Conservation (phyloP, 2,797 vertebrate species). For the Halcyon badia region DNA sequence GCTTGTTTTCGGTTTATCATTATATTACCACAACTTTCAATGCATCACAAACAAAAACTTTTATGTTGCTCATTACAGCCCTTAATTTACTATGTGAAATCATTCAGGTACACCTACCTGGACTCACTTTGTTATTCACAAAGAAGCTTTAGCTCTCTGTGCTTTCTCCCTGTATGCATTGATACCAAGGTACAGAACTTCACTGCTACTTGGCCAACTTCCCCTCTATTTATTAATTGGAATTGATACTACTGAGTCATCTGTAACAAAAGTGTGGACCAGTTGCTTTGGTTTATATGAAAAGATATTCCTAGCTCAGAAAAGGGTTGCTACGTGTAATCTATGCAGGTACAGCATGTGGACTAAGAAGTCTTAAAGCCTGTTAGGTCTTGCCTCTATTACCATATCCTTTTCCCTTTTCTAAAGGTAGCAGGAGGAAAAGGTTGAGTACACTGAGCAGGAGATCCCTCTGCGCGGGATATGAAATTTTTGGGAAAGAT, state of each 20-base stretch:
- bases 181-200: not conserved
- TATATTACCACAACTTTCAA: not conserved
- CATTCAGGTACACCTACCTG: not conserved
- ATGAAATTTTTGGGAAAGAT: not conserved
- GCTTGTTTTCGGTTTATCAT: not conserved
- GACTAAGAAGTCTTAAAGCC: not conserved
- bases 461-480: not conserved
- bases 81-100: not conserved
- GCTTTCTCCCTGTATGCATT: not conserved
- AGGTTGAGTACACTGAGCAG: not conserved
- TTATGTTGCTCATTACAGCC: not conserved
- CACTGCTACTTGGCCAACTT: not conserved
- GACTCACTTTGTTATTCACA: not conserved
- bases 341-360: not conserved
- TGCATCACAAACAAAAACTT: not conserved
- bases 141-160: not conserved
- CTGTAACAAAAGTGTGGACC: not conserved
- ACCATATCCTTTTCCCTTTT: not conserved
- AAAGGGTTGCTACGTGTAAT: not conserved
- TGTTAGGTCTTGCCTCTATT: not conserved
- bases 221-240: not conserved
- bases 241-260: not conserved
- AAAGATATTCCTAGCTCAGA: not conserved
- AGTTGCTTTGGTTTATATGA: not conserved
- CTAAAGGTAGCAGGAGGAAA: not conserved